Evolutionary conservation across 2,888 invertebrate genomes (phyloP), one percentile per base, ranked within the genome.

Genomic region (Zhuqinia jingwanae): DNA sequence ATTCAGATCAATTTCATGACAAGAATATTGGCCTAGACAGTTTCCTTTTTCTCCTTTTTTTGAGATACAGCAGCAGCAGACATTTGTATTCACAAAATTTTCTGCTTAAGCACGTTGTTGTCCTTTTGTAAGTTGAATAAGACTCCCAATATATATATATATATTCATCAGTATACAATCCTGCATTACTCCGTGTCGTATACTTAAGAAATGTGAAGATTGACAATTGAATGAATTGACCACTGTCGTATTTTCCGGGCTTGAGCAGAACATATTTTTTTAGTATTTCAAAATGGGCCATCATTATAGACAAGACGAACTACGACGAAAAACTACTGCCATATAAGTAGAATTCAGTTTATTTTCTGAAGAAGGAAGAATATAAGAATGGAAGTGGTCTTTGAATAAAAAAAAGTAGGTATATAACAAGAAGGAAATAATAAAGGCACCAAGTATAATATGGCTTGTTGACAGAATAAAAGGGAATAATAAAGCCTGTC

Each of bases 401-500:
- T 13, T 63, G 76, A 83, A 83, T 83, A 83, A 63, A 68, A 53
- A 60, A 53, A n/a, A n/a, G n/a, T n/a, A n/a, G n/a, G n/a, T n/a
- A n/a, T n/a, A n/a, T n/a, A n/a, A n/a, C n/a, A n/a, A 15, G 20
- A 76, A 76, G 20, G 27, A 25, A 56, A 73, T 81, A 73, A 81
- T 81, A 77, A 58, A 58, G 56, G 60, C 45, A 77, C n/a, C n/a
- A 77, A 60, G 60, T 77, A 58, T 77, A 76, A 83, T n/a, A n/a
- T n/a, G 25, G 75, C 63, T 76, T 75, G 75, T 83, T 83, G 75
- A 83, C 50, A 42, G 75, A 63, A 75, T 60, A 70, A 70, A 70
- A 70, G 56, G n/a, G 63, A 81, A 81, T 81, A 81, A 60, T 73
- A 81, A 58, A 73, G 73, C 42, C 73, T 63, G 60, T 84, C 84